These are phyloP conservation scores for Dufourea novaeangliae DNA, from an alignment of 1,140 invertebrate genomes.

Conservation along the genomic window DNA sequence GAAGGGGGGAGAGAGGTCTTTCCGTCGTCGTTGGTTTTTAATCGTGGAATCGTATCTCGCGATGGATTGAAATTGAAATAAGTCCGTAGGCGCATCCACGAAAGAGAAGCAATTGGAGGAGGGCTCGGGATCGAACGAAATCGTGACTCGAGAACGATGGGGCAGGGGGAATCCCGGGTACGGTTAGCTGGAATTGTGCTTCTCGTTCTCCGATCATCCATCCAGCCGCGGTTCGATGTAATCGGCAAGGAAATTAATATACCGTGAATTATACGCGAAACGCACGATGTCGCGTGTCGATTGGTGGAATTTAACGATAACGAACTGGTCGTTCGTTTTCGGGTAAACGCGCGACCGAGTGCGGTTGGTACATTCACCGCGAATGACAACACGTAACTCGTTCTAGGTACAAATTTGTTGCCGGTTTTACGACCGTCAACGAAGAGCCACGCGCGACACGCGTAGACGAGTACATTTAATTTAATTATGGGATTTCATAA, in stretches of 20 bases:
- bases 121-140: constrained; percentile 7
- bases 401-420: constrained; percentile 57
- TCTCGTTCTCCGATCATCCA: neutral
- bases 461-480: constrained; percentile 60
- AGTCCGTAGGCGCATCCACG: constrained; percentile 11
- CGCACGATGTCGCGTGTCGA: constrained; percentile 44
- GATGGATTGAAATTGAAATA: constrained; percentile 38
- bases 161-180: neutral
- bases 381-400: constrained; percentile 62
- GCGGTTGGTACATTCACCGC: constrained; percentile 39
- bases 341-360: constrained; percentile 33
- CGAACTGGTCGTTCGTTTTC: constrained; percentile 39
- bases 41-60: neutral
- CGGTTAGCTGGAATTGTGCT: neutral
- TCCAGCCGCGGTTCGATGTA: neutral
- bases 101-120: constrained; percentile 9
- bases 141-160: neutral
- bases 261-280: constrained; percentile 53
- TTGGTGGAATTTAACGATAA: constrained; percentile 40
- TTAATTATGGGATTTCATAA: constrained; percentile 69
- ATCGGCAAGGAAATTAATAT: constrained; percentile 38
- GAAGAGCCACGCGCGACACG: constrained; percentile 40
- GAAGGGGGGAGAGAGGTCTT: neutral
- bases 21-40: constrained; percentile 8
- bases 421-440: constrained; percentile 63